These are phyloP conservation scores for Halyomorpha halys DNA, from an alignment of 1,140 invertebrate species.

Conservation along the genomic window DNA sequence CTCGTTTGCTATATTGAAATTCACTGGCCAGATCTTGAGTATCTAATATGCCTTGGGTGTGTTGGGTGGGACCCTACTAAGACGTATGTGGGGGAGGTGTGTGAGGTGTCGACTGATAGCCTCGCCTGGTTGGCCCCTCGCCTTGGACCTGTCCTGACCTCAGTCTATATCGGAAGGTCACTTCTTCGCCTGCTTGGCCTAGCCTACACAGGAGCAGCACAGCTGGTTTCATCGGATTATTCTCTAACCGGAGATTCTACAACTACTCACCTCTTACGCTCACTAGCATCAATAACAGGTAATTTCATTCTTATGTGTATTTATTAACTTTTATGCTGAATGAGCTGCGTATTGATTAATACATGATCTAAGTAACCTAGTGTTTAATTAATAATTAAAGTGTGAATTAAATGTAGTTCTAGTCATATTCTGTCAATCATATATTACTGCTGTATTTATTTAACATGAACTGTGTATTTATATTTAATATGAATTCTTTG, in stretches of 20 bases:
- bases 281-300: constrained; percentile 73
- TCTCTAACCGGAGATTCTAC: constrained; percentile 64
- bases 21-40: not conserved
- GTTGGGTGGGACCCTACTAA: constrained; percentile 19
- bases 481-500: no score
- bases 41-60: constrained; percentile 9
- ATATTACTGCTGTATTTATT: no score
- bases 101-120: constrained; percentile 83
- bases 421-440: no score
- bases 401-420: no score
- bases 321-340: no score
- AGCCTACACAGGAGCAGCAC: constrained; percentile 82
- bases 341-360: no score
- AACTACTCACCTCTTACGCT: constrained; percentile 74
- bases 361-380: no score
- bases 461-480: no score
- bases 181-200: constrained; percentile 84
- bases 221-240: constrained; percentile 36
- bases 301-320: constrained; percentile 25
- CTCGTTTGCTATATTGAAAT: not conserved
- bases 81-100: constrained; percentile 46
- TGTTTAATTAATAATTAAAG: no score
- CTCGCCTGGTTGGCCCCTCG: constrained; percentile 85
- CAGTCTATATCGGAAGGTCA: constrained; percentile 80
- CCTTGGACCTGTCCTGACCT: constrained; percentile 88